Evolutionary conservation across 2,888 invertebrate species (phyloP).

Genomic region (Isotomurus palustris): DNA sequence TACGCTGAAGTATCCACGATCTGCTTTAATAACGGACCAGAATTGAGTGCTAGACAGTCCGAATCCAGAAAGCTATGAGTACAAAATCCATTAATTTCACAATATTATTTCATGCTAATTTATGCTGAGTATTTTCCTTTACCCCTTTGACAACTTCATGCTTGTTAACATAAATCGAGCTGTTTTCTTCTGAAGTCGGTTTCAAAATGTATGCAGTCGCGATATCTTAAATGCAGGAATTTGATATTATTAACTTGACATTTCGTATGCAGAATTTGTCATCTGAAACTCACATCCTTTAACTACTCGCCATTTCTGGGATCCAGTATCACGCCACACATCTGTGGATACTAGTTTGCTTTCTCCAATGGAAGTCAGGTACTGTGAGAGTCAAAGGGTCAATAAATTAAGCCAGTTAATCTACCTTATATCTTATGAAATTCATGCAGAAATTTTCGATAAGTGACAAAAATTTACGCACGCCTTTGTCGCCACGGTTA

Average conservation of each 20-base stretch:
- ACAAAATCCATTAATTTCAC: no score
- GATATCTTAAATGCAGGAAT: constrained; percentile 13
- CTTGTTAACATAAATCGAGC: not conserved
- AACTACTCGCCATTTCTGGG: constrained; percentile 21
- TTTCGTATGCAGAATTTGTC: no score
- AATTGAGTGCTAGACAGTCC: constrained; percentile 17
- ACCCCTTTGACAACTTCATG: constrained; percentile 11
- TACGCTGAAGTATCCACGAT: constrained; percentile 14
- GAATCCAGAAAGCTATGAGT: constrained; percentile 1
- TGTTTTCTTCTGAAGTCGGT: constrained; percentile 20
- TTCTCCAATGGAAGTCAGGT: constrained; percentile 7
- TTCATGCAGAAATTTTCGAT: no score
- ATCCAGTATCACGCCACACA: constrained; percentile 12
- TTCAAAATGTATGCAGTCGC: constrained; percentile 18
- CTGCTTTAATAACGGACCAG: constrained; percentile 19
- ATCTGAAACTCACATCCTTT: constrained; percentile 29
- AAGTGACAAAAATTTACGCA: no score
- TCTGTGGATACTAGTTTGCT: constrained; percentile 10
- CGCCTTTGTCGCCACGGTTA: no score
- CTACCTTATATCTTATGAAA: not conserved
- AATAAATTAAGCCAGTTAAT: not conserved
- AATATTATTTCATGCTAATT: no score
- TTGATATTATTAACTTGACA: no score
- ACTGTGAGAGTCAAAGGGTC: constrained; percentile 7
- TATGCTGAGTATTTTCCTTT: not conserved